A percentile compares a stretch with the other conserved stretches of the same genome.
phyloP scores from a whole-genome alignment of 2,113 vertebrate genomes.

The Burhinus oedicnemus region DNA sequence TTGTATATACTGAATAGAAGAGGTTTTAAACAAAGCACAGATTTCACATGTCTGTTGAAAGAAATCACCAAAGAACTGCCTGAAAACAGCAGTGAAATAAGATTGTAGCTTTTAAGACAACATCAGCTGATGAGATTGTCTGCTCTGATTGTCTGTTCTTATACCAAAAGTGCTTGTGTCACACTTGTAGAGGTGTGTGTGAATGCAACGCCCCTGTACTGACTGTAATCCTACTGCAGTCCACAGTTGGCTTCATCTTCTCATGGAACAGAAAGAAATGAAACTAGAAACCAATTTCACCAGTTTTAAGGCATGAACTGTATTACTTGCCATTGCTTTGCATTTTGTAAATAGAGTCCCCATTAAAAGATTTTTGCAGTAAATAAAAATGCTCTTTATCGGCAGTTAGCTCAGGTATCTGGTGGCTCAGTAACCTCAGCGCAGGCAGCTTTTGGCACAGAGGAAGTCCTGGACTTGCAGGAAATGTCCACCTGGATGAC shows the following conservation, averaged over 20 bases:
- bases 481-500: background rate
- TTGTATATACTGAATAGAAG: background rate
- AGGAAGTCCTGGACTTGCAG: background rate
- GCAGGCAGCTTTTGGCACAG: background rate
- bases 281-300: background rate
- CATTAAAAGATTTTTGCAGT: background rate
- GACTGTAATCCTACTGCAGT: background rate
- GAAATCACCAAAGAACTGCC: background rate
- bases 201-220: background rate
- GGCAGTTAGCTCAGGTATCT: background rate
- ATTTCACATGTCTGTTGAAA: background rate
- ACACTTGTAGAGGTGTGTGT: background rate
- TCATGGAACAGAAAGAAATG: background rate
- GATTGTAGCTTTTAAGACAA: background rate
- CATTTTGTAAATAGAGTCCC: background rate
- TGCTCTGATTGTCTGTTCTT: slow-evolving; percentile 1
- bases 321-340: background rate
- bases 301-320: background rate
- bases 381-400: background rate
- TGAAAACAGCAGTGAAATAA: background rate
- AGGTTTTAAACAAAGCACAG: slow-evolving; percentile 14
- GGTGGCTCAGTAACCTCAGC: background rate
- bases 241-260: background rate
- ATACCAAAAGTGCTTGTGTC: background rate
- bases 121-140: background rate